Evolutionary conservation across 2,797 vertebrate species (phyloP).

Genomic region (Botia almorhae): DNA sequence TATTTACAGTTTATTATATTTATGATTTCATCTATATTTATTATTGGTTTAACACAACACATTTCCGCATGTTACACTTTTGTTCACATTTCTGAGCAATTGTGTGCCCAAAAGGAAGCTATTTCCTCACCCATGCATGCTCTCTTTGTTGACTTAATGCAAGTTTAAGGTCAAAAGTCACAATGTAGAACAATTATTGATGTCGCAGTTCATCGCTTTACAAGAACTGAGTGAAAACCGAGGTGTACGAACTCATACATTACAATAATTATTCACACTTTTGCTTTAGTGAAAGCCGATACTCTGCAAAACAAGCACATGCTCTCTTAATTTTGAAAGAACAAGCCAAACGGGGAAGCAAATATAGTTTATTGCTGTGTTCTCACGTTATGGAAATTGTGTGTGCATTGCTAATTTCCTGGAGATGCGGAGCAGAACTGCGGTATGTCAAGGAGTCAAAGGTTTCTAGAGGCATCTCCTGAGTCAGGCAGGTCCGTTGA

Average conservation of each 20-base stretch:
- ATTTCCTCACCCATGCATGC: conserved; percentile 50
- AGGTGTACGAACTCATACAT: conserved; percentile 33
- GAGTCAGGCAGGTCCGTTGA: conserved; percentile 74
- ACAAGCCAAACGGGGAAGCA: neutral
- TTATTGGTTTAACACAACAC: neutral
- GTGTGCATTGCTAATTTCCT: conserved; percentile 62
- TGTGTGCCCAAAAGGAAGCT: conserved; percentile 2
- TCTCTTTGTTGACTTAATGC: conserved; percentile 63
- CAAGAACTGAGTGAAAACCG: conserved; percentile 63
- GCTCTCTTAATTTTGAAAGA: conserved; percentile 13
- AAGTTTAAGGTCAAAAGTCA: conserved; percentile 67
- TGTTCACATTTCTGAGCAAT: conserved; percentile 24
- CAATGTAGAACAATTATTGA: conserved; percentile 73
- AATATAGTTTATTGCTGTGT: conserved; percentile 10
- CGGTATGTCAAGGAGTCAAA: conserved; percentile 78
- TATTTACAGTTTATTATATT: neutral
- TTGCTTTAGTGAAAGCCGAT: conserved; percentile 24
- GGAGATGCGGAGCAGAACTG: conserved; percentile 64
- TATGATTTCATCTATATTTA: neutral
- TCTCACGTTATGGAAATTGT: conserved; percentile 66
- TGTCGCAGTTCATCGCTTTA: conserved; percentile 68
- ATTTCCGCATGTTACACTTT: neutral
- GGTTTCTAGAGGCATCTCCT: conserved; percentile 70
- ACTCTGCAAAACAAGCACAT: conserved; percentile 26
- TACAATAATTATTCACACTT: conserved; percentile 43